phyloP scores from a whole-genome alignment of 2,113 vertebrate genomes.

The Catharus fuscescens region DNA sequence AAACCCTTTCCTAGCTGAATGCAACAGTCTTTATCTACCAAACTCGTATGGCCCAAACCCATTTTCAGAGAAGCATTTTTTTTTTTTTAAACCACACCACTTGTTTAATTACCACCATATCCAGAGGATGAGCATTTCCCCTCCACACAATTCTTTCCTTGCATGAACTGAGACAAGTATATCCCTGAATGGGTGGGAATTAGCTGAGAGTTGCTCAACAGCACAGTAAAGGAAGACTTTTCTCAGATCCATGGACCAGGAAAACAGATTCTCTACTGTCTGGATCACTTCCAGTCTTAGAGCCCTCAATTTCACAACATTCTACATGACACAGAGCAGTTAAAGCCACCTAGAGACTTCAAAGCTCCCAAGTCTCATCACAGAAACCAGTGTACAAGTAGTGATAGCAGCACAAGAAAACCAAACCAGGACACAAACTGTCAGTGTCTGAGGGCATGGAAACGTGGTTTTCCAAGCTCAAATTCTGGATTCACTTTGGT shows the following conservation, averaged over 20 bases:
- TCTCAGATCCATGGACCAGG: not conserved
- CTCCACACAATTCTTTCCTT: not conserved
- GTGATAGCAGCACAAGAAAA: not conserved
- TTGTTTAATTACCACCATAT: not conserved
- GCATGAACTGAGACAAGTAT: not conserved
- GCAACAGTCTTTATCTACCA: not conserved
- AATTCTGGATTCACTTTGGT: not conserved
- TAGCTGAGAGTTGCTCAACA: not conserved
- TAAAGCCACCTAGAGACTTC: not conserved
- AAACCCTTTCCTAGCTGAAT: not conserved
- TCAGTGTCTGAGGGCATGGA: not conserved
- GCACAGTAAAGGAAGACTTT: not conserved
- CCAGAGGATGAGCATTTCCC: not conserved
- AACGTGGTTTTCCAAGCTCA: not conserved
- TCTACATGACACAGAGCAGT: not conserved
- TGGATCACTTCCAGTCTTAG: not conserved
- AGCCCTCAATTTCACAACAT: not conserved
- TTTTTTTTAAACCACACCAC: not conserved
- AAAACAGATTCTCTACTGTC: not conserved
- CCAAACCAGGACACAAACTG: not conserved
- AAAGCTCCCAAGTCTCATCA: not conserved
- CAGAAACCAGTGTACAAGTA: not conserved
- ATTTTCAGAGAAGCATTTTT: not conserved
- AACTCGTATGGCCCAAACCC: not conserved
- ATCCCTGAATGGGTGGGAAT: not conserved